Evolutionary conservation across 2,888 invertebrate species (phyloP).

Genomic region (Rhagophthalmus giganteus): DNA sequence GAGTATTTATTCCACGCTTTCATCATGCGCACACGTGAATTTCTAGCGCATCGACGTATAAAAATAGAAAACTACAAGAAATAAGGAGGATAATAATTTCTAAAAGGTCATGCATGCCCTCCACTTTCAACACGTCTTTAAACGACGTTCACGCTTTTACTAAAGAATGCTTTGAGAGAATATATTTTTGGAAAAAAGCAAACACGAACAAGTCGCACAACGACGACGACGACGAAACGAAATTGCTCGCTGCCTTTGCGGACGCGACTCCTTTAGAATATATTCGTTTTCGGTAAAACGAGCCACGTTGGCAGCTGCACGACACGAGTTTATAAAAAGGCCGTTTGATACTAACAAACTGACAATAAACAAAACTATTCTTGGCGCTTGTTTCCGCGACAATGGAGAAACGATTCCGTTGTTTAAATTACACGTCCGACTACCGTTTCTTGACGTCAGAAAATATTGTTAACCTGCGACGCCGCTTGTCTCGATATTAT

Average conservation of each 20-base stretch:
- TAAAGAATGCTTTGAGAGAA: constrained; percentile 37
- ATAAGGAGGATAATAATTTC: constrained; percentile 16
- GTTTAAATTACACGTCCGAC: not conserved
- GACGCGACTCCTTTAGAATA: too few relatives aligned
- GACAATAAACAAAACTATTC: constrained; percentile 15
- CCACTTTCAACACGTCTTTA: constrained; percentile 35
- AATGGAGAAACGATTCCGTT: constrained; percentile 4
- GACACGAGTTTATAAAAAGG: constrained; percentile 2
- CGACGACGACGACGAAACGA: constrained; percentile 23
- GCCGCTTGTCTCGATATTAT: not conserved
- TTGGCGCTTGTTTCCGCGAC: constrained; percentile 1
- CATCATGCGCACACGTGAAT: constrained; percentile 12
- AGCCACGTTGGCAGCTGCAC: constrained; percentile 9
- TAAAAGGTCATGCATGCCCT: constrained; percentile 31
- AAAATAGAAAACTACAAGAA: constrained; percentile 23
- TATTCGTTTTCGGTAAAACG: too few relatives aligned
- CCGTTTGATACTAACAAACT: constrained; percentile 4
- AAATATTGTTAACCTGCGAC: not conserved
- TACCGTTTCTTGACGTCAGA: not conserved
- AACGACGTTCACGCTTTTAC: constrained; percentile 33
- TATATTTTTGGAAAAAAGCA: constrained; percentile 34
- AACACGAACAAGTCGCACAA: constrained; percentile 13
- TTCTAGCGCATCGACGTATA: constrained; percentile 6
- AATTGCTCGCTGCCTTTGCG: constrained; percentile 30
- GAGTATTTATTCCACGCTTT: constrained; percentile 11